Base-by-base conservation (phyloP, 2,113 vertebrate genomes). In the Platycercus adscitus region DNA sequence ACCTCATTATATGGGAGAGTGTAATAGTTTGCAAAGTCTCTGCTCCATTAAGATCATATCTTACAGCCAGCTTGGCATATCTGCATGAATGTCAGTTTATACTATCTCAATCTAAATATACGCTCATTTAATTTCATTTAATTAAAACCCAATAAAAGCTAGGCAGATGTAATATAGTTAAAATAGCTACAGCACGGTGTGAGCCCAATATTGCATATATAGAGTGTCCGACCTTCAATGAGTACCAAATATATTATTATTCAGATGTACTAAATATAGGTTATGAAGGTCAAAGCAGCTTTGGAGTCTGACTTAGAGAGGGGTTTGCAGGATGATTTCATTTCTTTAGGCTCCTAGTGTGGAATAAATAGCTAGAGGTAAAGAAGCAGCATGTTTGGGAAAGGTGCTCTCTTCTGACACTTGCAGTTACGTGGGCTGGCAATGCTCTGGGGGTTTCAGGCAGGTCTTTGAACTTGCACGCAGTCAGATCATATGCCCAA, bases 81-180 rank as follows among this genome's bases (percentile, higher is more conserved):
- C 91, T 95, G 76, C 87, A 33, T 90, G 83, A 94, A 92, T 95
- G 93, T 97, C 92, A 95, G 89, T 95, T 88, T 94, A 92, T 94
- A 95, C 90, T 92, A 94, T 95, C 97, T 97, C 91, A 37, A 81
- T 94, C 95, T 96, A 93, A 96, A 96, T 97, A 95, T 92, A 85
- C 4, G 23, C 87, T 95, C 88, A 91, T 96, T 96, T 87, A 95
- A 97, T 98, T 98, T 98, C 83, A 55, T 97, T 97, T 98, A 98
- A 98, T 97, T 98, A 98, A 98, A 98, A 97, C 93, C 94, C 96
- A 97, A 98, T 98, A 98, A 98, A 97, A 97, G 92, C 68, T 86
- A 97, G 97, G 97, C 96, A 97, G 96, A 98, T 97, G 95, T 95
- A 97, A 96, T 72, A 91, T 77, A 95, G 96, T 98, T 98, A 98